Evolutionary conservation across 2,888 invertebrate genomes (phyloP).

Genomic region (Apamea crenata): DNA sequence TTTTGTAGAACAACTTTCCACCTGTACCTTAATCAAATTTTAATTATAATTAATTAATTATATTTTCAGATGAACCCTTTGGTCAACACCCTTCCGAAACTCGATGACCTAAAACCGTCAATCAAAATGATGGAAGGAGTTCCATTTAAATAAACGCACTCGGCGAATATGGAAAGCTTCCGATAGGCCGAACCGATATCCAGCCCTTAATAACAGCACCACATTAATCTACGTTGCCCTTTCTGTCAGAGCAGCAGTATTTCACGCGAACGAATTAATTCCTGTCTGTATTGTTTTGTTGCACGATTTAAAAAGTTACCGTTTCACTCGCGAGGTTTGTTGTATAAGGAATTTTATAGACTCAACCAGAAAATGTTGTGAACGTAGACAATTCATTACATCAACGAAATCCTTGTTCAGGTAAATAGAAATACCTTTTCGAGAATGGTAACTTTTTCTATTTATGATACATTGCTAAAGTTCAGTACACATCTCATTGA

Average conservation of each 20-base stretch:
- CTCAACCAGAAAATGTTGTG: background rate
- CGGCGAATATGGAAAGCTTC: constrained; percentile 46
- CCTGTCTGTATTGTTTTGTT: constrained; percentile 19
- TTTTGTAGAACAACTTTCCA: background rate
- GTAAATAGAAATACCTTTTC: background rate
- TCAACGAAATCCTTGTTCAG: background rate
- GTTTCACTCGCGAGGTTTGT: background rate
- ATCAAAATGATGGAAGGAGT: constrained; percentile 44
- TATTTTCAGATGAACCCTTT: constrained; percentile 13
- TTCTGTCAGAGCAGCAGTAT: constrained; percentile 23
- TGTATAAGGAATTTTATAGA: background rate
- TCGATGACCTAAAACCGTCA: constrained; percentile 37
- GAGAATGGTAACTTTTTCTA: background rate
- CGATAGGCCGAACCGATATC: constrained; percentile 42
- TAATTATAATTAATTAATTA: too few species aligned
- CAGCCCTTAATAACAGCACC: constrained; percentile 48
- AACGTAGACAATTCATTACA: background rate
- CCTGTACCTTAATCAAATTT: background rate
- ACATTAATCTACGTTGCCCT: constrained; percentile 59
- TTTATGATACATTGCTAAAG: background rate
- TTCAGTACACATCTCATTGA: background rate
- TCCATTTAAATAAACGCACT: constrained; percentile 52
- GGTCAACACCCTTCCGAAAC: constrained; percentile 1
- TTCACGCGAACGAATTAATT: constrained; percentile 38
- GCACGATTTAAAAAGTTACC: background rate